Conservation (phyloP, 2,797 vertebrate species). For the Sarcophilus harrisii region DNA sequence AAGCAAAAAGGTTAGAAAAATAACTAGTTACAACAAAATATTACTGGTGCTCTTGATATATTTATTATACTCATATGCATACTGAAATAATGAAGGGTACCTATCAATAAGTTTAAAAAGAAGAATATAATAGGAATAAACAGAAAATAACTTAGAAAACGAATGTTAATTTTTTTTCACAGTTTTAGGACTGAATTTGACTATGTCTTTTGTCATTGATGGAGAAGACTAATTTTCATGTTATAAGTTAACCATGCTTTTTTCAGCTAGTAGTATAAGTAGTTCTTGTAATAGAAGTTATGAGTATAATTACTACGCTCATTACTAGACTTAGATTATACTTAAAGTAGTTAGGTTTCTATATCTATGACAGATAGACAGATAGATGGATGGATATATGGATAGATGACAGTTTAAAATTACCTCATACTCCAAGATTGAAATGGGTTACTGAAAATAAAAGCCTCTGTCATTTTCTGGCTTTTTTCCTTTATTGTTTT, state of each 20-base stretch:
- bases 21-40: background rate
- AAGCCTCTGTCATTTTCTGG: background rate
- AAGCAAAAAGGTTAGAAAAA: background rate
- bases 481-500: background rate
- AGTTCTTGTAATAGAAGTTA: background rate
- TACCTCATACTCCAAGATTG: background rate
- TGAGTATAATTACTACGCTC: background rate
- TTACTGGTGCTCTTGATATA: background rate
- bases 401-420: background rate
- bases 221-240: background rate
- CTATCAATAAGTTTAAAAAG: background rate
- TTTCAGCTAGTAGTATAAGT: conserved; percentile 19
- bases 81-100: background rate
- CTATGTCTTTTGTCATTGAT: background rate
- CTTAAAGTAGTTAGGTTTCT: background rate
- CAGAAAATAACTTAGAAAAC: conserved; percentile 8
- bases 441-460: background rate
- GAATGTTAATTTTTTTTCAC: conserved; percentile 7
- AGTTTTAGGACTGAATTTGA: conserved; percentile 18
- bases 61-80: background rate
- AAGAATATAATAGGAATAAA: background rate
- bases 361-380: too few species aligned
- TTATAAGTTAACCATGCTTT: conserved; percentile 2
- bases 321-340: background rate
- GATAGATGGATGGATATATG: background rate